phyloP scores from a whole-genome alignment of 1,140 invertebrate genomes.

The Lasioglossum baleicum region DNA sequence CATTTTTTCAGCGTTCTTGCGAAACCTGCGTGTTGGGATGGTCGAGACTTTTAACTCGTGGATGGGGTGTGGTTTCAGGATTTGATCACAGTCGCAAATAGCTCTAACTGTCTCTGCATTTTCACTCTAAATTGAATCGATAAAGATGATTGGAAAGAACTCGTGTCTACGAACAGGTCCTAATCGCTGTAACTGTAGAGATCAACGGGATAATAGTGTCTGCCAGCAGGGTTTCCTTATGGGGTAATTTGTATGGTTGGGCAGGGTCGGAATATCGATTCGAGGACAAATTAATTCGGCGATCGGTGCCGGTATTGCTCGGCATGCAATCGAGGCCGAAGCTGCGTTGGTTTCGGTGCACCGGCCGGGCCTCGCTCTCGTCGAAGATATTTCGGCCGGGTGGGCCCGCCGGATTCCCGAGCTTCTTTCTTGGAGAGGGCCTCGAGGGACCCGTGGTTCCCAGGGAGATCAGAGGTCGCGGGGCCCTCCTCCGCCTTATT shows the following conservation, averaged over 20 bases:
- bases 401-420: conserved; percentile 57
- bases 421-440: conserved; percentile 53
- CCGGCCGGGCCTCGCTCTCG: background rate
- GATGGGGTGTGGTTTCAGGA: too few relatives aligned
- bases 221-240: background rate
- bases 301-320: conserved; percentile 17
- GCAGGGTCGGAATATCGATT: background rate
- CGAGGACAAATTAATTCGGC: conserved; percentile 52
- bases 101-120: too few relatives aligned
- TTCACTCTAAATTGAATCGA: too few relatives aligned
- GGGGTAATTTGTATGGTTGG: background rate
- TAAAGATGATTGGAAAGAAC: too few relatives aligned
- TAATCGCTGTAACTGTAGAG: background rate
- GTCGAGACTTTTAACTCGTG: too few relatives aligned
- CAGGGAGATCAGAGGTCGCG: conserved; percentile 62
- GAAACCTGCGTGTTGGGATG: too few relatives aligned
- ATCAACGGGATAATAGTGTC: background rate
- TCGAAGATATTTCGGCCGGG: conserved; percentile 61
- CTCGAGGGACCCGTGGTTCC: conserved; percentile 56
- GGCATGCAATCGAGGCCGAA: background rate
- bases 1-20: too few relatives aligned
- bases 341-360: background rate
- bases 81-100: too few relatives aligned
- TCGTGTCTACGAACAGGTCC: too few relatives aligned
- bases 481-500: conserved; percentile 60